These are phyloP conservation scores for Choloepus hoffmanni DNA, from an alignment of 2,113 vertebrate genomes.

Conservation along the genomic window DNA sequence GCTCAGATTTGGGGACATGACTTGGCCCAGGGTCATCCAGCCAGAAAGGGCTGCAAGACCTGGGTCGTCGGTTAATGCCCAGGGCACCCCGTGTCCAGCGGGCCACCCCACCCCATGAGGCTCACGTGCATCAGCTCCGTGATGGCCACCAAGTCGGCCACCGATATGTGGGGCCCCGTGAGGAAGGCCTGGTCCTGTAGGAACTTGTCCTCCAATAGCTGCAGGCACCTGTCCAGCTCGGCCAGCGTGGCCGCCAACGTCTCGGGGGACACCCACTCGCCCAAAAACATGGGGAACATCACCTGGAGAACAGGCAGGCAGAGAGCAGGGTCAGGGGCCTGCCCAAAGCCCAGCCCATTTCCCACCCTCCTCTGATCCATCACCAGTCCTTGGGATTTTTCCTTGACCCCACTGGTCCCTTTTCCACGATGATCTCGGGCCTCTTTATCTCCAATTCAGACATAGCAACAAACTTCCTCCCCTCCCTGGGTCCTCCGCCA, in stretches of 20 bases:
- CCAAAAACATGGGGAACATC: slow-evolving; percentile 88
- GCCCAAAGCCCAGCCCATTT: not conserved
- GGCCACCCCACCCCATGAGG: not conserved
- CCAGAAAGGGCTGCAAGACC: not conserved
- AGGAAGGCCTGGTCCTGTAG: slow-evolving; percentile 91
- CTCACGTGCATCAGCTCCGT: slow-evolving; percentile 92
- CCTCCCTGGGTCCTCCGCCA: not conserved
- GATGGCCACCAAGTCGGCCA: slow-evolving; percentile 93
- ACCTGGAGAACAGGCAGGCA: slow-evolving; percentile 81
- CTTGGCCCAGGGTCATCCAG: not conserved
- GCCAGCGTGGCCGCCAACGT: slow-evolving; percentile 88
- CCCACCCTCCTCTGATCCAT: slow-evolving; percentile 86
- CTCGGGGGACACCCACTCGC: slow-evolving; percentile 86
- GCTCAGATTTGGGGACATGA: not conserved
- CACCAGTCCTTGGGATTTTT: slow-evolving; percentile 74
- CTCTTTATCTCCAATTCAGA: not conserved
- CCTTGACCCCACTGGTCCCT: not conserved
- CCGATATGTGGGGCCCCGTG: slow-evolving; percentile 87
- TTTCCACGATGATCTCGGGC: not conserved
- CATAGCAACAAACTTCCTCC: not conserved
- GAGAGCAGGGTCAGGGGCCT: not conserved
- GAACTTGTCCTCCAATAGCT: slow-evolving; percentile 91
- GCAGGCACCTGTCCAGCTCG: slow-evolving; percentile 86
- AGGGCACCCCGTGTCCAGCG: not conserved
- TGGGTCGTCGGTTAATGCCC: not conserved